Evolutionary conservation across 1,140 invertebrate genomes (phyloP), one percentile per base, ranked within the genome.

Genomic region (Drosophila setifemur): DNA sequence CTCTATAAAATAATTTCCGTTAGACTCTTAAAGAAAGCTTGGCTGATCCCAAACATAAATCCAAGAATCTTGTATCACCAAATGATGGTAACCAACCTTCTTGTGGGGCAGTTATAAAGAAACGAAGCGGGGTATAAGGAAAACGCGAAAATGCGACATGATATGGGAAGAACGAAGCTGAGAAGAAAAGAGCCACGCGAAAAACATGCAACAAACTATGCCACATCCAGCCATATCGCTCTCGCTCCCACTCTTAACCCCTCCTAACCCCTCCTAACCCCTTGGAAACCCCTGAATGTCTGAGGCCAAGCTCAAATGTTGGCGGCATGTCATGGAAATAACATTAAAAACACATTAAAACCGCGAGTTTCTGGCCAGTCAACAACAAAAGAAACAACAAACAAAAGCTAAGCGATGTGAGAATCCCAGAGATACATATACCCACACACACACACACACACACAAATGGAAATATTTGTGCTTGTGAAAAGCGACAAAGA

Each of bases 271-370:
- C 33, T 1, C 40, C n/a, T 45, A 52, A 18, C 25, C 29, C 40
- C 28, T 25, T 33, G 33, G 9, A 31, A 31, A 9, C 29, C 29
- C 29, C n/a, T 11, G 5, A 11, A 31, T 31, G 29, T 31, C 55
- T 68, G 73, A 39, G 74, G 49, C 57, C 74, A 63, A 71, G 79
- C 79, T 85, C 86, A 86, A 85, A 85, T 85, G 81, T 85, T 85
- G 79, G 79, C 79, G 79, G 71, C 81, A 86, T 85, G 81, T 86
- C 79, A 85, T 86, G 79, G 81, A 85, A 85, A 85, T 85, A 85
- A 85, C 79, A 85, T 85, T 85, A 85, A 85, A 85, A 85, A 85
- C 79, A 86, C 79, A 85, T 85, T 85, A 85, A 86, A 85, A 86
- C 79, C 79, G 79, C 79, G 75, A 85, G 75, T 85, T 83, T 86